Evolutionary conservation across 2,113 vertebrate species (phyloP), one percentile per base, ranked within the genome.

Genomic region (Uria aalge): DNA sequence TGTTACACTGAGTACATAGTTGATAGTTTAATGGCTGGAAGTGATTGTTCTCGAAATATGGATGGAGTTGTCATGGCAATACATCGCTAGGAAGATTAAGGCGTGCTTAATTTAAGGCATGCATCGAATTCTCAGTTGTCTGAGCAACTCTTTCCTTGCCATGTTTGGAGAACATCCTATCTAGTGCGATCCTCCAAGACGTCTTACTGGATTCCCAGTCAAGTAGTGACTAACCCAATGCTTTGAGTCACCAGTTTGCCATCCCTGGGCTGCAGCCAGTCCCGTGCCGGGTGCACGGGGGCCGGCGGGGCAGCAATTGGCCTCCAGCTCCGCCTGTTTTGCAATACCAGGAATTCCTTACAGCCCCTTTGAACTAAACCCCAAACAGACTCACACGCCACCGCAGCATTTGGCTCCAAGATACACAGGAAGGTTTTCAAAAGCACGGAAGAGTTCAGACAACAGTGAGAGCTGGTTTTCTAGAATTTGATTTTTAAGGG

Each of bases 161-260:
- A 92, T 97, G 91, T 97, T 97, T 97, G 97, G 95, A 96, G 95
- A 97, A 95, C 71, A 83, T 90, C 95, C 40, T 92, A 93, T 92
- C 67, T 88, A 43, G 77, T 50, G 79, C 27, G 48, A 5, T 84
- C 74, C 68, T 93, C 57, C 62, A 81, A 73, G 88, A 81, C 24
- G 4, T 93, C 64, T 84, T 32, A 16, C 52, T 92, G 79, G 83
- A 84, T 88, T 93, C 71, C 29, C 85, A 21, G 30, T 72, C 85
- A 80, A 88, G 83, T 11, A 47, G 66, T 78, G 95, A 94, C 80
- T 69, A 88, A 92, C 66, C 53, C 81, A 83, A 20, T 0, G 3
- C 38, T 93, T 89, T 86, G 85, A 86, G 93, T 78, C 95, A 93
- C 93, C 57, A 15, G 41, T 74, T 77, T 86, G 87, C 93, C 92